phyloP scores from a whole-genome alignment of 2,797 vertebrate species.

The Oreortyx pictus region DNA sequence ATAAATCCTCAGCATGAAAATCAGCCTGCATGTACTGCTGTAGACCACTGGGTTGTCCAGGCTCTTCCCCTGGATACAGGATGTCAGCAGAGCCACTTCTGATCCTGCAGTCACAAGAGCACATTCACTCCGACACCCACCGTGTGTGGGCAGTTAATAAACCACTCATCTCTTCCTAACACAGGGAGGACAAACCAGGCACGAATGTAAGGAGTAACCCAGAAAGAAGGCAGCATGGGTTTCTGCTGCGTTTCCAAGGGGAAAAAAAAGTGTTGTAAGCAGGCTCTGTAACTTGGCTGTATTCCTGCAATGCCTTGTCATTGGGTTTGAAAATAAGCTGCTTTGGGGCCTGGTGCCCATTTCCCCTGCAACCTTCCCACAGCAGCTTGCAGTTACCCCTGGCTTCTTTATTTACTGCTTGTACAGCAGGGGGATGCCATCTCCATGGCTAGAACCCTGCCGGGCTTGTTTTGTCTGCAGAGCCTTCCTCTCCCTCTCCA shows the following conservation, averaged over 20 bases:
- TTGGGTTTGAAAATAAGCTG: conserved; percentile 51
- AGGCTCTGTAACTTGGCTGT: conserved; percentile 6
- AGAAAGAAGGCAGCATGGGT: neutral
- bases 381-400: neutral
- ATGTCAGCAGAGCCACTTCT: neutral
- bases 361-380: neutral
- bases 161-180: neutral
- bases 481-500: neutral
- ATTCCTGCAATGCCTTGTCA: conserved; percentile 18
- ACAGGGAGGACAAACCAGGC: neutral
- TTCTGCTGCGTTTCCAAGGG: conserved; percentile 7
- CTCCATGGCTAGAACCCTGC: fast-evolving
- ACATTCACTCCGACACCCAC: neutral
- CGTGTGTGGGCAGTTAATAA: neutral
- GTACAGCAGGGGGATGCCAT: neutral
- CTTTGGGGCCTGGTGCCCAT: conserved; percentile 23
- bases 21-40: neutral
- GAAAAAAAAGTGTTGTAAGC: neutral
- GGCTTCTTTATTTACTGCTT: neutral
- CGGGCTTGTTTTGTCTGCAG: neutral
- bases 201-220: conserved; percentile 2
- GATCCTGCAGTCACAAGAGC: neutral
- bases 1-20: conserved; percentile 60
- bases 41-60: neutral
- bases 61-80: neutral